phyloP scores from a whole-genome alignment of 2,113 vertebrate species.

The Mohoua ochrocephala region DNA sequence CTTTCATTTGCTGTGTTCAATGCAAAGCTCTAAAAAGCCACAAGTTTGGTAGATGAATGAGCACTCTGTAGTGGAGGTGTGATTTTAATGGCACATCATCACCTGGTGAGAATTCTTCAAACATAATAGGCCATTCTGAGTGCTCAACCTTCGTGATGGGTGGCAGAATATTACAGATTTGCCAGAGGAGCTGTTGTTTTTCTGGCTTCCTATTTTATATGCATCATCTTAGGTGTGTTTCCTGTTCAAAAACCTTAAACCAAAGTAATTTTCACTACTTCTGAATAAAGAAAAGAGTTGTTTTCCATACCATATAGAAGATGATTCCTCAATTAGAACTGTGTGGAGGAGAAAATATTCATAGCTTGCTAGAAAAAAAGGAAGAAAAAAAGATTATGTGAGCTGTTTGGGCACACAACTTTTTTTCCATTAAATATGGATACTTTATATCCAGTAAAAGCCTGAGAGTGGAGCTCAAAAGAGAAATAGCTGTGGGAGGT shows the following conservation, averaged over 20 bases:
- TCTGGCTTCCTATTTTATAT: background rate
- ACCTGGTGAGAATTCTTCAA: background rate
- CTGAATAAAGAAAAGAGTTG: background rate
- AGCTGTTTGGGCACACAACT: background rate
- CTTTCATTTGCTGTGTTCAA: background rate
- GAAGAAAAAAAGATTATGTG: background rate
- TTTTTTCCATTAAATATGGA: background rate
- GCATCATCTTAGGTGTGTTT: background rate
- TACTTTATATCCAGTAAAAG: background rate
- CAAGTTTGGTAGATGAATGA: background rate
- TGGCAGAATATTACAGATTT: background rate
- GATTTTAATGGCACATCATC: background rate
- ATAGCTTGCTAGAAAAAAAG: background rate
- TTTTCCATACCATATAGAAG: background rate
- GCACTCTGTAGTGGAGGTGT: background rate
- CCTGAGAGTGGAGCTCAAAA: background rate
- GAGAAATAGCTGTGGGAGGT: background rate
- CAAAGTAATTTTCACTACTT: background rate
- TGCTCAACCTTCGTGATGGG: background rate
- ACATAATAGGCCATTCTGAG: background rate
- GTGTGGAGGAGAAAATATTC: background rate
- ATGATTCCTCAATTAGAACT: background rate
- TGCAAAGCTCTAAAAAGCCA: background rate
- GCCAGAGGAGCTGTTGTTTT: background rate
- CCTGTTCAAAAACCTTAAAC: background rate